Evolutionary conservation across 2,113 vertebrate species (phyloP).

Genomic region (Pelmatolapia mariae): DNA sequence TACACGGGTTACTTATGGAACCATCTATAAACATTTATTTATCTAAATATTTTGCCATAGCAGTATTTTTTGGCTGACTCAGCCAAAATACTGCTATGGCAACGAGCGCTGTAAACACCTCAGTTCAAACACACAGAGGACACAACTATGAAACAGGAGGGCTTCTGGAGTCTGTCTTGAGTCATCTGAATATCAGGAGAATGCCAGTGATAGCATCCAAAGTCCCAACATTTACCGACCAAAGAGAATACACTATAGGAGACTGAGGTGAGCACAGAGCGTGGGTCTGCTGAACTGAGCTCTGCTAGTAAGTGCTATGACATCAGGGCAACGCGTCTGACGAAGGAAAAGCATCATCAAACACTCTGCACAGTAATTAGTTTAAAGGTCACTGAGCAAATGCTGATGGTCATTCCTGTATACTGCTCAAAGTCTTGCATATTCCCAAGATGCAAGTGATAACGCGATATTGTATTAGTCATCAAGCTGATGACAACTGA

Average conservation of each 20-base stretch:
- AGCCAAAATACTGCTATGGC: conserved; percentile 31
- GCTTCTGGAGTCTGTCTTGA: conserved; percentile 54
- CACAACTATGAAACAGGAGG: conserved; percentile 4
- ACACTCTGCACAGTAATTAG: background rate
- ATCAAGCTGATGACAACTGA: background rate
- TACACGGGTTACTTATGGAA: background rate
- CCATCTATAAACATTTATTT: conserved; percentile 14
- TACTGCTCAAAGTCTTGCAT: background rate
- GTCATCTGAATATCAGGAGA: conserved; percentile 3
- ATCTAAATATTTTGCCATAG: background rate
- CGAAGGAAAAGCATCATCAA: background rate
- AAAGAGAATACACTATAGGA: background rate
- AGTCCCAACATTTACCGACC: background rate
- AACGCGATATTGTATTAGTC: background rate
- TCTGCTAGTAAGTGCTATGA: background rate
- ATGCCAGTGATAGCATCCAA: background rate
- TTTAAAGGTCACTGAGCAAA: background rate
- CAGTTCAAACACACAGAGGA: background rate
- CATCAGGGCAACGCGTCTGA: background rate
- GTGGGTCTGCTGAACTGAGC: background rate
- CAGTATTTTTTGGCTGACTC: background rate
- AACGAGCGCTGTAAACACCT: conserved; percentile 22
- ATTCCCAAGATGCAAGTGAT: background rate
- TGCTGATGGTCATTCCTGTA: background rate
- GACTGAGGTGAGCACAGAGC: background rate